Conservation (phyloP, 2,888 invertebrate genomes). For the Xestia rhomboidea region DNA sequence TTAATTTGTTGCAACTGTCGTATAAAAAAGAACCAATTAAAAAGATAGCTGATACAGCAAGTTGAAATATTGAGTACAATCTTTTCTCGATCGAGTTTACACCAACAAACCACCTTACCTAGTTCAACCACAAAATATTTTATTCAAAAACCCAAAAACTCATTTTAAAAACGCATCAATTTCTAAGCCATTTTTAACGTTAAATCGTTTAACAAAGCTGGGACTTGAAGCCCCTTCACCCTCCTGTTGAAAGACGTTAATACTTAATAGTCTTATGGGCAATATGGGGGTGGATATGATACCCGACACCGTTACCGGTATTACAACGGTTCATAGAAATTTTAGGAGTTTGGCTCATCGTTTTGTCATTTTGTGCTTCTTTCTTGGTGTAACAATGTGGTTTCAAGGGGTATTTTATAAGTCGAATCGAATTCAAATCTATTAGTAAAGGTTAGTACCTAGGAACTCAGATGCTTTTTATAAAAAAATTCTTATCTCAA, state of each 20-base stretch:
- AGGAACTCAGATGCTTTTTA: neutral
- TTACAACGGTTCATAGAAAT: slow-evolving; percentile 11
- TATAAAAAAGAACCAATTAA: neutral
- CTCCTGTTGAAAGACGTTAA: slow-evolving; percentile 17
- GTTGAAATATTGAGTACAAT: neutral
- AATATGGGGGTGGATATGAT: slow-evolving; percentile 38
- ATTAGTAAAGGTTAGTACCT: neutral
- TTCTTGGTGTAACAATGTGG: neutral
- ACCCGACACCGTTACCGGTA: slow-evolving; percentile 12
- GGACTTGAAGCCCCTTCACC: slow-evolving; percentile 33
- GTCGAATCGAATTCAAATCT: neutral
- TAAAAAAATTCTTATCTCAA: neutral
- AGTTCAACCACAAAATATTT: neutral
- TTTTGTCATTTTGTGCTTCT: neutral
- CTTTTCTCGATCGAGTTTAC: neutral
- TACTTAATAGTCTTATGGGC: slow-evolving; percentile 23
- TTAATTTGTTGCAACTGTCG: too few species aligned
- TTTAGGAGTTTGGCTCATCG: neutral
- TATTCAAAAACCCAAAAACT: slow-evolving; percentile 33
- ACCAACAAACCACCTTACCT: neutral
- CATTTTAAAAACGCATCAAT: slow-evolving; percentile 29
- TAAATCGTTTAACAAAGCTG: slow-evolving; percentile 56
- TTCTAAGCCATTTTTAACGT: slow-evolving; percentile 34
- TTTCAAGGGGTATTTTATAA: neutral
- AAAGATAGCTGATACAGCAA: neutral